Conservation (phyloP, 2,113 vertebrate genomes). For the Stigmatopora argus region DNA sequence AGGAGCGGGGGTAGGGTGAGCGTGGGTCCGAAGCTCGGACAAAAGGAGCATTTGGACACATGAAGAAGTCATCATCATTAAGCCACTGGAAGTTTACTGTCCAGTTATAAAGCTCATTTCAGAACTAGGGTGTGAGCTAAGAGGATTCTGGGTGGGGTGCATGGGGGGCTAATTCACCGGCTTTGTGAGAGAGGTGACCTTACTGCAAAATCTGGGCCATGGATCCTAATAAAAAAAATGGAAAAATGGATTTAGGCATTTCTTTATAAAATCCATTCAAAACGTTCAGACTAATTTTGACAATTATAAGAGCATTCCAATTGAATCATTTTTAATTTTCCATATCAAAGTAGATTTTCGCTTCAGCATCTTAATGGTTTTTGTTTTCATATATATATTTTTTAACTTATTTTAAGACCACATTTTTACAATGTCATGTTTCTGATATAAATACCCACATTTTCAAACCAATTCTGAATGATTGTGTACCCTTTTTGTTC, state of each 20-base stretch:
- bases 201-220: slow-evolving; percentile 64
- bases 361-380: too few species aligned
- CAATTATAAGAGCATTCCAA: too few species aligned
- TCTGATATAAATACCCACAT: too few species aligned
- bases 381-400: too few species aligned
- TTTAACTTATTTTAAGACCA: too few species aligned
- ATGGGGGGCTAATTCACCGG: slow-evolving; percentile 62
- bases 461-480: too few species aligned
- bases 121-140: slow-evolving; percentile 56
- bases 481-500: too few species aligned
- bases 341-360: too few species aligned
- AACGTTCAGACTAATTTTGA: too few species aligned
- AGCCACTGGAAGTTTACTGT: slow-evolving; percentile 80
- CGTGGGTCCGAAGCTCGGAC: slow-evolving; percentile 57
- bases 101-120: slow-evolving; percentile 80
- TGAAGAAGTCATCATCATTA: slow-evolving; percentile 95
- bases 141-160: slow-evolving; percentile 28
- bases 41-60: slow-evolving; percentile 92
- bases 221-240: slow-evolving; percentile 14
- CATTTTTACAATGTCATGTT: too few species aligned
- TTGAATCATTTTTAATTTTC: too few species aligned
- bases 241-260: background rate
- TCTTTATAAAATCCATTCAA: too few species aligned
- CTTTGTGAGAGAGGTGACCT: slow-evolving; percentile 73
- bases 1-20: slow-evolving; percentile 66